phyloP scores from a whole-genome alignment of 2,797 vertebrate species.

The Anabacerthia variegaticeps region DNA sequence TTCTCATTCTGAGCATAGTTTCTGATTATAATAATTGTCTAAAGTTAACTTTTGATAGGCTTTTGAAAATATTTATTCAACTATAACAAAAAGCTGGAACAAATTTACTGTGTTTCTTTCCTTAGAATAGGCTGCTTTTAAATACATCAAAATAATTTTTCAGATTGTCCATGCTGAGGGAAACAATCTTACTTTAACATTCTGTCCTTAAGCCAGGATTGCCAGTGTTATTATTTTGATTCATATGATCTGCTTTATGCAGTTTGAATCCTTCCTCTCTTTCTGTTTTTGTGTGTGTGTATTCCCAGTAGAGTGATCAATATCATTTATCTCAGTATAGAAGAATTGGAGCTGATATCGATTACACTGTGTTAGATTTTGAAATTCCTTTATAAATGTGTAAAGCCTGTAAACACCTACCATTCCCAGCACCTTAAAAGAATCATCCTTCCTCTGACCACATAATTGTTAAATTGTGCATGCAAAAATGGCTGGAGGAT shows the following conservation, averaged over 20 bases:
- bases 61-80: not conserved
- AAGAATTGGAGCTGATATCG: constrained; percentile 45
- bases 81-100: not conserved
- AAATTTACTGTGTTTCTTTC: not conserved
- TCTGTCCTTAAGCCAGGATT: not conserved
- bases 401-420: constrained; percentile 63
- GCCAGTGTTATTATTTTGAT: not conserved
- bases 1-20: not conserved
- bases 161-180: not conserved
- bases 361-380: constrained; percentile 60
- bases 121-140: not conserved
- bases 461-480: constrained; percentile 82
- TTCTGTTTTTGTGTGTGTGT: not conserved
- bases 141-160: not conserved
- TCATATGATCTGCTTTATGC: not conserved
- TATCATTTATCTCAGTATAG: constrained; percentile 26
- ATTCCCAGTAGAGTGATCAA: not conserved
- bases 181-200: not conserved
- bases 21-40: not conserved
- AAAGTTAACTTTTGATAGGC: not conserved
- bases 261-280: not conserved
- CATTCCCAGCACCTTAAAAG: constrained; percentile 65
- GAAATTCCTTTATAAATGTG: constrained; percentile 67
- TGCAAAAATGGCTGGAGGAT: constrained; percentile 78
- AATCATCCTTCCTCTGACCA: constrained; percentile 71